Evolutionary conservation across 2,888 invertebrate genomes (phyloP), one percentile per base, ranked within the genome.

Genomic region (Mantis religiosa): DNA sequence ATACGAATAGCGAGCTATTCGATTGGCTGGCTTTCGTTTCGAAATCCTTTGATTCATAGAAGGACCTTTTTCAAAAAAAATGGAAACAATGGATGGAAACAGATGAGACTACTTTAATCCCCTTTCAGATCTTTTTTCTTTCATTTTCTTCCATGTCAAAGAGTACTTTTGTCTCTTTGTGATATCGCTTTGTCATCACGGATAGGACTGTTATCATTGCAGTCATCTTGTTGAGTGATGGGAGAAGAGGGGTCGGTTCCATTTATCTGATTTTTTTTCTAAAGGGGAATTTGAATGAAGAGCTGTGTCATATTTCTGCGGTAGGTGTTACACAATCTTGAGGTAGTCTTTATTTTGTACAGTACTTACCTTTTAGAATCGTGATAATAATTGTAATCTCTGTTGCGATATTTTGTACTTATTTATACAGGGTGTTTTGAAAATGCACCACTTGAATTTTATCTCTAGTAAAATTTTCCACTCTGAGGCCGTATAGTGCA

Each of bases 11-110:
- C 87, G 34, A 28, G 82, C 82, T 41, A 27, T 41, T 34, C 14
- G 87, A 87, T 82, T 87, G 87, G 87, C 41, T 87, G 87, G 82
- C 82, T 87, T 84, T 87, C 82, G 82, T 87, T 28, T 86, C 86
- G 71, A 86, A 86, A 86, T 71, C 71, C 81, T 87, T 87, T 87
- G 87, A 87, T 82, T 87, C 82, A 30, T 2, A 82, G 41, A 25
- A 82, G 87, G 87, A 82, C 54, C 25, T 71, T 71, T 71, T 71
- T 71, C 20, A 14, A 71, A 71, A n/a, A 71, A 71, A 71, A 71
- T 71, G 54, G 54, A 71, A 71, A 71, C 54, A 71, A 71, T 71
- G 54, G 54, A 15, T 71, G 54, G 54, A 71, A 71, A 71, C 54
- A 71, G 54, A 71, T 71, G 54, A 71, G 54, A 71, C 54, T 71